Percentiles rank a stretch among this genome's conserved stretches.
These are phyloP conservation scores for Riparia riparia DNA, from an alignment of 2,113 vertebrate species.

Conservation along the genomic window DNA sequence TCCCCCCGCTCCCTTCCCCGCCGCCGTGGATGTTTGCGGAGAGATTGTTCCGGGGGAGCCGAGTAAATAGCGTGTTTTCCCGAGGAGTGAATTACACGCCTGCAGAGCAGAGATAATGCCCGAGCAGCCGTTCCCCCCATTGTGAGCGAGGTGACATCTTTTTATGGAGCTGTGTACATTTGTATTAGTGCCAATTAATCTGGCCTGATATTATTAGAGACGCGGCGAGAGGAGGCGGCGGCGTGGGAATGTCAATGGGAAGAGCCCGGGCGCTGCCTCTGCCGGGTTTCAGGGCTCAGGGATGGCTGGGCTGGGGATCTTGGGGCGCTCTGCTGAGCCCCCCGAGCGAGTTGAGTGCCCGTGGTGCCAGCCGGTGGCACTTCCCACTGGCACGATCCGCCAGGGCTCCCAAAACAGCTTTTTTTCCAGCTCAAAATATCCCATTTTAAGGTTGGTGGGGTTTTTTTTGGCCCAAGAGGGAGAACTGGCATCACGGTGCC, in stretches of 20 bases:
- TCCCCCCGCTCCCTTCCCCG: fast-evolving
- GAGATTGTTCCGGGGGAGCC: conserved; percentile 64
- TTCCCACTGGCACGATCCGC: fast-evolving
- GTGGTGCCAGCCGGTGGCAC: fast-evolving
- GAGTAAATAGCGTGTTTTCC: conserved; percentile 71
- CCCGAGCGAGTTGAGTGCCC: neutral
- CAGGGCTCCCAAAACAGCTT: neutral
- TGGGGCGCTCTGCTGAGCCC: neutral
- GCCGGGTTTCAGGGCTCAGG: neutral
- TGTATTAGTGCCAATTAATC: conserved; percentile 79
- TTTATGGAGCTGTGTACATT: conserved; percentile 75
- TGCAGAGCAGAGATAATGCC: conserved; percentile 76
- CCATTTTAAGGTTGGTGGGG: fast-evolving
- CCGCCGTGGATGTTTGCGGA: conserved; percentile 52
- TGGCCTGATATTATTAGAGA: conserved; percentile 61
- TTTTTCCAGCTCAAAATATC: neutral
- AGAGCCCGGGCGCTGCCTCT: neutral
- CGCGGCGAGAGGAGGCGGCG: neutral
- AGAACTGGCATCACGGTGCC: neutral
- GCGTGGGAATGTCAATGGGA: conserved; percentile 41
- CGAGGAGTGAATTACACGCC: conserved; percentile 73
- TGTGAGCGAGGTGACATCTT: conserved; percentile 73
- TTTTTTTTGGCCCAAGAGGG: neutral
- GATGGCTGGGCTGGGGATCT: fast-evolving
- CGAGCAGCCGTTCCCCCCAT: conserved; percentile 54